Base-by-base conservation (phyloP, 2,888 invertebrate species). In the Beris chalybata region DNA sequence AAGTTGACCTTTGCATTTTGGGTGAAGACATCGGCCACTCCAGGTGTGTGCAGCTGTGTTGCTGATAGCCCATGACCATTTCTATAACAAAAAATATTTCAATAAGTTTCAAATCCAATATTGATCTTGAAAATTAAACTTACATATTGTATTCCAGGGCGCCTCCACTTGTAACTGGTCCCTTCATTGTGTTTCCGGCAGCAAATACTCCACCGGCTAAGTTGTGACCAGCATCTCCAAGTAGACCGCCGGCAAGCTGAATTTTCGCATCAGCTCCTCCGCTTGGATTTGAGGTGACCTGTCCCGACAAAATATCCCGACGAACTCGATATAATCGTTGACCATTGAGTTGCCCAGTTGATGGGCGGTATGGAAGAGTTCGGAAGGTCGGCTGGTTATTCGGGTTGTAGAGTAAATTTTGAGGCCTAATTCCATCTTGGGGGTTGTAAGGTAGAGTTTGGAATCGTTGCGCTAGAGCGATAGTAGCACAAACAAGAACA, bases 121-220 rank as follows among this genome's bases (percentile, higher is more conserved):
- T 38, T 7, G 5, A 7, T 29, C 43, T 9, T 31, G 9, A 4
- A 12, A 7, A 0, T 5, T 52, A 1, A 11, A 72, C 74, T 74
- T 73, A 77, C 76, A 72, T 71, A 67, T 75, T 78, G 0, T 74
- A 67, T 53, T 71, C 73, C 30, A 71, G 74, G 65, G 72, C 75
- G 1, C 73, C 71, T 12, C 76, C 76, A 4, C 72, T 75, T 4
- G 76, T 74, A 4, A 74, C 72, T 5, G 76, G 75, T 7, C 73
- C 75, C 0, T 38, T 69, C 0, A n/a, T 11, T 11, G 71, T 70
- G 29, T 74, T 73, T n/a, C 73, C 76, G 5, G 69, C 38, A 0
- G 74, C 76, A 69, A 76, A 77, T 0, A 75, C 74, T 9, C 77
- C 76, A 12, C 71, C 74, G 0, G 68, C 61, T 3, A 72, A 72